phyloP scores from a whole-genome alignment of 2,113 vertebrate genomes.

The Nothobranchius kuhntae region DNA sequence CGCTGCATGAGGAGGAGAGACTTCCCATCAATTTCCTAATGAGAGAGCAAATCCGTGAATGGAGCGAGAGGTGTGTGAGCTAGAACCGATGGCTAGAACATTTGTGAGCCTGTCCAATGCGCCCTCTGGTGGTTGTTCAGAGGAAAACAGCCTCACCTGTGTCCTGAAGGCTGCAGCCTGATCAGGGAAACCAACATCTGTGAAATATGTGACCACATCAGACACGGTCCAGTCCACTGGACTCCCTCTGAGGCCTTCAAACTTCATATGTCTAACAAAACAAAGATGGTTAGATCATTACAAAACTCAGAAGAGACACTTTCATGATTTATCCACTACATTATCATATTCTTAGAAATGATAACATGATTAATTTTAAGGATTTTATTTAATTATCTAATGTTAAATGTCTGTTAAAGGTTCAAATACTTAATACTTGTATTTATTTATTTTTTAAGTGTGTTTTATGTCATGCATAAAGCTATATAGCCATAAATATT shows the following conservation, averaged over 20 bases:
- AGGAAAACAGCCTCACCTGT: conserved; percentile 76
- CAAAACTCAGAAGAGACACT: not conserved
- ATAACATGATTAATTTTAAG: no score
- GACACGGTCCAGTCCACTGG: conserved; percentile 86
- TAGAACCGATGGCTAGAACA: not conserved
- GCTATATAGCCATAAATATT: no score
- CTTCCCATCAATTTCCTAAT: conserved; percentile 89
- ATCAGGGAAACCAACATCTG: conserved; percentile 84
- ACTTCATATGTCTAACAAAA: conserved; percentile 70
- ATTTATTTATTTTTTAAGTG: no score
- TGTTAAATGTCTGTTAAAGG: no score
- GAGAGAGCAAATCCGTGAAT: conserved; percentile 30
- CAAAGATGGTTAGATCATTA: not conserved
- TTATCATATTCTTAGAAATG: no score
- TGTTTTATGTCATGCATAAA: no score
- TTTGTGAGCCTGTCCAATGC: conserved; percentile 1
- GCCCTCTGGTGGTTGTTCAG: conserved; percentile 42
- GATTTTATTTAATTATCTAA: no score
- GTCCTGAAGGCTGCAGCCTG: conserved; percentile 87
- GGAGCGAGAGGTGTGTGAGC: not conserved
- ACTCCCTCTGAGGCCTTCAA: conserved; percentile 73
- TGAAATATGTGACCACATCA: conserved; percentile 88
- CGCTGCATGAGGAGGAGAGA: conserved; percentile 90
- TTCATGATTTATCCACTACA: no score
- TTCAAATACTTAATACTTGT: no score